These are phyloP conservation scores for Argyresthia albistria DNA, from an alignment of 2,888 invertebrate species.

Conservation along the genomic window DNA sequence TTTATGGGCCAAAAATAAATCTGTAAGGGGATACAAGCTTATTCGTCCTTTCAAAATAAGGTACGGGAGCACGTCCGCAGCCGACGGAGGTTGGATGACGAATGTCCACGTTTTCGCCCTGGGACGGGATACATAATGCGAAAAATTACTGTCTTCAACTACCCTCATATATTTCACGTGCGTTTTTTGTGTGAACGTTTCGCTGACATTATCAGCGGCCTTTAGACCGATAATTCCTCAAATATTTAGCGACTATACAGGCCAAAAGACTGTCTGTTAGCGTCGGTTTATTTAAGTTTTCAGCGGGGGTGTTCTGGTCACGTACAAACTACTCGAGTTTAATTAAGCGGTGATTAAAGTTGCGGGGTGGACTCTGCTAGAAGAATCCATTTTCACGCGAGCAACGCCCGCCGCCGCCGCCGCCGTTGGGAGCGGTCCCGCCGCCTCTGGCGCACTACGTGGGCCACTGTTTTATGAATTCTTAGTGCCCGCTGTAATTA, in stretches of 20 bases:
- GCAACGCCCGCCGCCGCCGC: constrained; percentile 23
- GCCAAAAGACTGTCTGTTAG: neutral
- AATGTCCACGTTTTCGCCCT: constrained; percentile 44
- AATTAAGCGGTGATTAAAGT: constrained; percentile 53
- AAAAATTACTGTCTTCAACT: constrained; percentile 61
- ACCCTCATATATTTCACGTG: constrained; percentile 36
- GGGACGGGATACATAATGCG: constrained; percentile 64
- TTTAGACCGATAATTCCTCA: too few species aligned
- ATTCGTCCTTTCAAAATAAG: constrained; percentile 51
- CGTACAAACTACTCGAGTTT: constrained; percentile 39
- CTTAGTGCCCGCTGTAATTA: neutral
- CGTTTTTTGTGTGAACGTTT: neutral
- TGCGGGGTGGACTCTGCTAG: constrained; percentile 23
- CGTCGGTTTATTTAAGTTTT: neutral
- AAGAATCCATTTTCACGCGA: constrained; percentile 23
- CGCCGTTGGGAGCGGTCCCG: neutral
- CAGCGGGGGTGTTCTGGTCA: constrained; percentile 24
- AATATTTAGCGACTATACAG: neutral
- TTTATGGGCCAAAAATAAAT: constrained; percentile 50
- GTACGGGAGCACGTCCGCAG: constrained; percentile 31
- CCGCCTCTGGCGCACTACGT: neutral
- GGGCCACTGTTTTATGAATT: neutral
- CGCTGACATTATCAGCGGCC: neutral
- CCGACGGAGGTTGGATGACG: constrained; percentile 47
- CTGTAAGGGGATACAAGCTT: constrained; percentile 50